phyloP scores from a whole-genome alignment of 2,797 vertebrate genomes.

The Picus viridis region DNA sequence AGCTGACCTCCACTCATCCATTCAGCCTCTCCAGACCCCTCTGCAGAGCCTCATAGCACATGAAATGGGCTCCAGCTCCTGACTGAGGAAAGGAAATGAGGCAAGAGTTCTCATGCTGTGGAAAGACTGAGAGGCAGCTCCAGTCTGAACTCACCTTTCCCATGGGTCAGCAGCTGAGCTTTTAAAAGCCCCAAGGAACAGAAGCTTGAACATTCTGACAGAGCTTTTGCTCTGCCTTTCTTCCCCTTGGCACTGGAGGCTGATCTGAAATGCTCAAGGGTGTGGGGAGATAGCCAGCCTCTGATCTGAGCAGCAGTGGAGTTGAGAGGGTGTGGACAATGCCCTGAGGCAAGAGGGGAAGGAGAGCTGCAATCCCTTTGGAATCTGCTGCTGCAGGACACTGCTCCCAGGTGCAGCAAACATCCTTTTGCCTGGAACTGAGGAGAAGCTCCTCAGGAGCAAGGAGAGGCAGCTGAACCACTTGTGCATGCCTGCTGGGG shows the following conservation, averaged over 20 bases:
- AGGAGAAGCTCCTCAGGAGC: background rate
- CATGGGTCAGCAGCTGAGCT: background rate
- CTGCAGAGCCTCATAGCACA: background rate
- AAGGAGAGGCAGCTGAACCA: background rate
- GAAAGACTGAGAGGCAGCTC: constrained; percentile 44
- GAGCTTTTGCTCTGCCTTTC: background rate
- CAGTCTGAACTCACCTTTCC: constrained; percentile 26
- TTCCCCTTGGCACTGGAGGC: background rate
- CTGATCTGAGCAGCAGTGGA: background rate
- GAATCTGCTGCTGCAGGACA: background rate
- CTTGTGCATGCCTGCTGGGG: background rate
- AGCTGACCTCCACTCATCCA: too few species aligned
- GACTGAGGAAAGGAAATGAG: constrained; percentile 35
- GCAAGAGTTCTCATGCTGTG: constrained; percentile 27
- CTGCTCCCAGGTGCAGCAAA: background rate
- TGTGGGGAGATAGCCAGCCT: background rate
- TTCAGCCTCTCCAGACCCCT: too few species aligned
- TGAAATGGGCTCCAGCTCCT: background rate
- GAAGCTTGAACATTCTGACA: background rate
- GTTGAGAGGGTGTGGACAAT: background rate
- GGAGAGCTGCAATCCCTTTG: background rate
- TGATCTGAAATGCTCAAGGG: background rate
- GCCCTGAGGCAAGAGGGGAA: background rate
- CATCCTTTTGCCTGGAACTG: background rate
- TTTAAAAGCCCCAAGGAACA: background rate